Base-by-base conservation (phyloP, 2,888 invertebrate genomes). In the Pterostichus madidus region DNA sequence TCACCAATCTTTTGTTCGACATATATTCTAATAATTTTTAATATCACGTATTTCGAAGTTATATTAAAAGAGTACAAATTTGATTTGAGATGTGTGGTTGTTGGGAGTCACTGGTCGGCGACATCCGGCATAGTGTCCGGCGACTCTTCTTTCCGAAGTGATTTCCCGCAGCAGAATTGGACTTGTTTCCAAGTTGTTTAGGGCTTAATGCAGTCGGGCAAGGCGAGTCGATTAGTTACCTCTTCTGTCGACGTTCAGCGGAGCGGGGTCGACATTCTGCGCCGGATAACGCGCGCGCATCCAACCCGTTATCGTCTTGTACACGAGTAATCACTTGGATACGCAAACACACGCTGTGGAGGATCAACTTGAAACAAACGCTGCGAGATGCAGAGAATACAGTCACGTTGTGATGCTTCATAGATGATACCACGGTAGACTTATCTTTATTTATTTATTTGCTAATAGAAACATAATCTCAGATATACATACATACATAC, bases 161-260 rank as follows among this genome's bases (percentile, higher is more conserved):
- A 80, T 80, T 71, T 44, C 56, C 81, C 39, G 53, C 31, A 82
- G 75, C 75, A 75, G 81, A 61, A 82, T 82, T 75, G 75, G 73
- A 80, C 80, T 80, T 80, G 80, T 80, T 80, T 80, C 73, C 35
- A 80, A 80, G 49, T 80, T 80, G 80, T 80, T 80, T 80, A 64
- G 71, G 73, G 59, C 73, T 80, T 73, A 73, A 80, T 80, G 73
- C 80, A 80, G 80, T 80, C 71, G 44, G 56, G 39, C 71, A 73
- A 71, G 59, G 53, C 52, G 80, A 73, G 73, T 80, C 73, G 80
- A 80, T 73, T 71, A 80, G 71, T 80, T 80, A 80, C 71, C 68
- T 71, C 68, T 13, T 71, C 68, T 71, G n/a, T 24, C 24, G 32
- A 11, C 32, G 61, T 13, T 24, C 32, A 61, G 13, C 11, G 17